These are phyloP conservation scores for Eriosoma lanigerum DNA, from an alignment of 1,140 invertebrate genomes.

Conservation along the genomic window DNA sequence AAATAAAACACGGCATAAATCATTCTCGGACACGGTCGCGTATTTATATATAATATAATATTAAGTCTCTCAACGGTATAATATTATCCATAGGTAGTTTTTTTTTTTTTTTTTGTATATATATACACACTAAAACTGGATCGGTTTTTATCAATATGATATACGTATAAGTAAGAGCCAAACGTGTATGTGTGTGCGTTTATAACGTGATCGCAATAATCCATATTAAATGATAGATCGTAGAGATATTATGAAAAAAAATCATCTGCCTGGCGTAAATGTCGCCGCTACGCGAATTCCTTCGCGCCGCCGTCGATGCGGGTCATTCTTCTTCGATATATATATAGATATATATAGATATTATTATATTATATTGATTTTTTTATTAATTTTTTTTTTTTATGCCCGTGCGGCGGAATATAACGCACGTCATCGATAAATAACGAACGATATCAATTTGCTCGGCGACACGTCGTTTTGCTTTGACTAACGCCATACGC, in stretches of 20 bases:
- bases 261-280: slow-evolving; percentile 41
- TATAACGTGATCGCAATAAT: slow-evolving; percentile 47
- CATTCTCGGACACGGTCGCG: slow-evolving; percentile 39
- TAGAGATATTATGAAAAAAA: neutral
- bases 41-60: no score
- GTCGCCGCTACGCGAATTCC: slow-evolving; percentile 39
- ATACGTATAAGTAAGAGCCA: neutral
- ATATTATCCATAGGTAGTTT: neutral
- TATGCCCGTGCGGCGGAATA: neutral
- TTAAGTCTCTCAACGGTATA: slow-evolving; percentile 26
- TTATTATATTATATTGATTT: neutral
- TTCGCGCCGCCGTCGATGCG: slow-evolving; percentile 30
- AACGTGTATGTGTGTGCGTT: neutral
- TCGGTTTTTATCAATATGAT: slow-evolving; percentile 11
- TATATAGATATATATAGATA: no score
- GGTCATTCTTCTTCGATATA: slow-evolving; percentile 10
- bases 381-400: neutral
- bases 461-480: slow-evolving; percentile 42
- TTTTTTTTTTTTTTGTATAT: no score
- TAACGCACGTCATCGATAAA: slow-evolving; percentile 23
- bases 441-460: slow-evolving; percentile 49
- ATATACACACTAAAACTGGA: slow-evolving; percentile 10
- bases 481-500: slow-evolving; percentile 34
- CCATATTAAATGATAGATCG: neutral
- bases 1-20: slow-evolving; percentile 42